Conservation (phyloP, 2,888 invertebrate genomes). For the Troilus luridus region DNA sequence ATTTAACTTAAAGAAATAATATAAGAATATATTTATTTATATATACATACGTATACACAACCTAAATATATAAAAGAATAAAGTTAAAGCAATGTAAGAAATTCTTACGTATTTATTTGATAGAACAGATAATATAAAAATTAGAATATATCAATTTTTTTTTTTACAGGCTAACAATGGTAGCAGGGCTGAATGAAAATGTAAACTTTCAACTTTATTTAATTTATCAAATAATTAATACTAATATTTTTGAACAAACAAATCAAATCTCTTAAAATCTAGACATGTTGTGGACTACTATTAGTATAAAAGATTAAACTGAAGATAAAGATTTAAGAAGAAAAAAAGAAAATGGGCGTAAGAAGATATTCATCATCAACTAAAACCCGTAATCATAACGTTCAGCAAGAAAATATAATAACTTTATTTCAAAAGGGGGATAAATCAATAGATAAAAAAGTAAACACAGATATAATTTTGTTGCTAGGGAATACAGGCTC, state of each 20-base stretch:
- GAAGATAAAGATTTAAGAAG: background rate
- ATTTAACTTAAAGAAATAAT: too few relatives aligned
- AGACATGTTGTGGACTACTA: background rate
- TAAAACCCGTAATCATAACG: background rate
- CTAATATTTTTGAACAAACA: background rate
- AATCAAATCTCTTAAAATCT: background rate
- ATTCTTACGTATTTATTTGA: too few relatives aligned
- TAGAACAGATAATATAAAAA: background rate
- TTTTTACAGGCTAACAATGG: background rate
- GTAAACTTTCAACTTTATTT: background rate
- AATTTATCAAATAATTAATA: background rate
- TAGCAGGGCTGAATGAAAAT: background rate
- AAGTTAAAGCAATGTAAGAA: too few relatives aligned
- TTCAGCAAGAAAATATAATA: background rate
- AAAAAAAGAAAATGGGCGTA: background rate
- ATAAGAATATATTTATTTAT: too few relatives aligned
- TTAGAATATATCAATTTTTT: too few relatives aligned
- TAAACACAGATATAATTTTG: constrained; percentile 11
- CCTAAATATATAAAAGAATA: too few relatives aligned
- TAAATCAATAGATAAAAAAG: background rate
- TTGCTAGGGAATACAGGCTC: constrained; percentile 42
- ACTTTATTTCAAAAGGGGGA: background rate
- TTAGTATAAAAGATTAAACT: background rate
- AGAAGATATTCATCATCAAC: background rate
- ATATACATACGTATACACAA: too few relatives aligned